Conservation (phyloP, 2,797 vertebrate species). For the Artibeus lituratus region DNA sequence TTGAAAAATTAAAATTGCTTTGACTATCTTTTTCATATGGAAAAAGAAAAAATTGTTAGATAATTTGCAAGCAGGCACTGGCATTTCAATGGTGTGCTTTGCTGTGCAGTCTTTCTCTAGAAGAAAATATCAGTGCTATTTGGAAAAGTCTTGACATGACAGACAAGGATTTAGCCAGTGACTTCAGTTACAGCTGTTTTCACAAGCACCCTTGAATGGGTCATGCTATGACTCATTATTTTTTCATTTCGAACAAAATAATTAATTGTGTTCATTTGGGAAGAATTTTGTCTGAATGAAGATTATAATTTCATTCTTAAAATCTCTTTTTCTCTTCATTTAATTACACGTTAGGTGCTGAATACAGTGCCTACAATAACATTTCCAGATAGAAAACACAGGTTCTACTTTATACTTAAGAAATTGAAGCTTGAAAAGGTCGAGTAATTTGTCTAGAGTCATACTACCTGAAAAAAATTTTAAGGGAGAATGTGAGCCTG, state of each 20-base stretch:
- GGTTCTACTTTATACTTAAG: background rate
- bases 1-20: background rate
- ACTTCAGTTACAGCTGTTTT: slow-evolving; percentile 43
- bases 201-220: background rate
- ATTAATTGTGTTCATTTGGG: slow-evolving; percentile 51
- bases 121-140: slow-evolving; percentile 41
- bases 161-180: slow-evolving; percentile 6
- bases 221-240: slow-evolving; percentile 1
- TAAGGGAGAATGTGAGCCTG: background rate
- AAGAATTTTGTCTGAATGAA: slow-evolving; percentile 16
- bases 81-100: slow-evolving; percentile 1
- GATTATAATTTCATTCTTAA: slow-evolving; percentile 24
- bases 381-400: background rate
- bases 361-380: background rate
- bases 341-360: background rate
- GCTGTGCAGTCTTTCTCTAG: background rate
- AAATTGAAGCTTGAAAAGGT: background rate
- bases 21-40: background rate
- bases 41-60: background rate
- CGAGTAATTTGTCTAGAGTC: background rate
- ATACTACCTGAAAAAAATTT: background rate
- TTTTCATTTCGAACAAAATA: slow-evolving; percentile 48
- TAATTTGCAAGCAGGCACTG: background rate
- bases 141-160: slow-evolving; percentile 28
- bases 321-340: background rate